Evolutionary conservation across 2,888 invertebrate species (phyloP), one percentile per base, ranked within the genome.

Genomic region (Zonitis immaculata): DNA sequence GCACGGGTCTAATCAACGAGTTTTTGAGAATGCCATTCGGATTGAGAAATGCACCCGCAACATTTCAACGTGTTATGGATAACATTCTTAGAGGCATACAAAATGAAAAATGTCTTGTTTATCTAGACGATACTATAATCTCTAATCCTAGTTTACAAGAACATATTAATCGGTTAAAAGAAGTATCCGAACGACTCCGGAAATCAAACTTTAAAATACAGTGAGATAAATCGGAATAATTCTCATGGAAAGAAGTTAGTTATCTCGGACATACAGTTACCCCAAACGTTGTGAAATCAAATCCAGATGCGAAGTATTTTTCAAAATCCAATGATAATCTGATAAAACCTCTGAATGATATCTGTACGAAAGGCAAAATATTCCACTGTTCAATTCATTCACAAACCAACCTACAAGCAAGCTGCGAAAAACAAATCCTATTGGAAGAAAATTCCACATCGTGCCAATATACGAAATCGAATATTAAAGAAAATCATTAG

Each of bases 231-330:
- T 22, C 3, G 48, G 1, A 59, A 68, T n/a, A n/a, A n/a, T 50
- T 68, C 67, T 42, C 66, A 6, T 51, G 51, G 39, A 62, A 63
- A 16, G 61, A 64, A 59, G 56, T 70, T 1, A 59, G 63, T 28
- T 73, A 63, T 51, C 56, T 73, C 11, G 71, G 72, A 5, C 70
- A 70, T 47, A 46, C 69, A 6, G 60, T 74, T 6, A 64, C 70
- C 3, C 54, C 65, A 1, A 63, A 71, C 1, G 68, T 66, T 7
- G 61, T 70, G 8, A 67, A 59, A 49, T 70, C 72, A 6, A 68
- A 72, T 47, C 68, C 69, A 0, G n/a, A n/a, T n/a, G n/a, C n/a
- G n/a, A n/a, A n/a, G n/a, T n/a, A n/a, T n/a, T n/a, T n/a, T 26
- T 26, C 7, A 7, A 26, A 26, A 26, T 26, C 26, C 7, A 7